Evolutionary conservation across 2,888 invertebrate genomes (phyloP), one percentile per base, ranked within the genome.

Genomic region (Aporophyla lueneburgensis): DNA sequence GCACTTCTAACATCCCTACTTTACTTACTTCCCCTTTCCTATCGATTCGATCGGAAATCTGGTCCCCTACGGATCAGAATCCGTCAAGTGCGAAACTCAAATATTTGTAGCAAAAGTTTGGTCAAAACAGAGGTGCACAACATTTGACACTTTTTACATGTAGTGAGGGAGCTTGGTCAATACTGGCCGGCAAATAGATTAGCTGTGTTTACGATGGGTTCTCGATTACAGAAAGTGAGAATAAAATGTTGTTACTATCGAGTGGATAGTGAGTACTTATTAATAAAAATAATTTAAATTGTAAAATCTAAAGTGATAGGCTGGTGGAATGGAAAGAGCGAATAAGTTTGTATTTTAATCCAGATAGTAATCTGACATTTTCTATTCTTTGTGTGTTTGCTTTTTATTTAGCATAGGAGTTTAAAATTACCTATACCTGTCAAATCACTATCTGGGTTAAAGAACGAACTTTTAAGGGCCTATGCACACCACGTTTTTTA

Each of bases 161-260:
- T 86, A 90, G 90, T 91, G 88, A 90, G 91, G 92, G 92, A 79
- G 88, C 83, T 83, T 78, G 68, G 92, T 91, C 93, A 94, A 94
- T 92, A 93, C 86, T 86, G 88, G 86, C 87, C 87, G 58, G 89
- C 89, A 93, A 92, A 94, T 92, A 94, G 91, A 92, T 92, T 92
- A 92, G 85, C 69, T 62, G 53, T 59, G n/a, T 70, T 89, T 61
- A 92, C 92, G 78, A 86, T 67, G 58, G 74, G 84, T 89, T 86
- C 85, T 87, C 90, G 90, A 89, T 84, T 65, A 1, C n/a, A 10
- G 63, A 40, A 12, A 33, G 49, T 46, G 12, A n/a, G 24, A 19
- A 21, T 6, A 10, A 21, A 2, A 12, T 24, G 27, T 40, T 46
- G 19, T 12, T 14, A 69, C 5, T 54, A 27, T 70, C 46, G n/a